Base-by-base conservation (phyloP, 2,888 invertebrate species). In the Caenorhabditis wallacei region DNA sequence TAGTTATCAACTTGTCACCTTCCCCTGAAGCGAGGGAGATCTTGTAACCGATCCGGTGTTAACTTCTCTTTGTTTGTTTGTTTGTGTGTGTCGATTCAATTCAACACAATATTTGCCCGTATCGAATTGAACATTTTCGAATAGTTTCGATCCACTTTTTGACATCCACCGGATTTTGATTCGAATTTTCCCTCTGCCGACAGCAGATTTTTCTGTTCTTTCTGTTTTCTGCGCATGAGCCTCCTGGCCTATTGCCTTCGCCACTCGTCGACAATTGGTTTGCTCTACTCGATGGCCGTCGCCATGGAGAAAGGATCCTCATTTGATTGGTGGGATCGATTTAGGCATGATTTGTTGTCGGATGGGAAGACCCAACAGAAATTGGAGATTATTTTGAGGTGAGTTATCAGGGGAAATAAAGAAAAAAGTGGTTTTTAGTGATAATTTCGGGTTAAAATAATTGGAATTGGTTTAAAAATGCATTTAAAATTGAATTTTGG, bases 261-360 rank as follows among this genome's bases (percentile, higher is more conserved):
- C 24, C 76, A 76, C 46, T 59, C 53, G 1, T 69, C 76, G 8
- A 69, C 76, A 37, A 54, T 76, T 11, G 76, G 76, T 59, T 43
- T 76, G 35, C 69, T 76, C 7, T 76, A 76, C 51, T 76, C 76
- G 26, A 46, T 76, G 40, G 76, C 76, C 4, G 24, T 69, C 5
- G 68, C 76, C 30, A 69, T 69, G 68, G 68, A 76, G 18, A 76
- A 76, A 61, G 76, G 74, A 22, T 68, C 43, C 24, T 48, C 59
- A 5, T 76, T 76, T 35, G 76, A 76, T 43, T 76, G 68, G 76
- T 76, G 76, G 76, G 76, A 76, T 61, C 76, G 76, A 18, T 76
- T 69, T 35, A 59, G 76, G 7, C 76, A 68, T 11, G 76, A 76
- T 30, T 24, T 76, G 2, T 37, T 69, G 0, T 68, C 69, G 2